These are phyloP conservation scores for Papilio demoleus DNA, from an alignment of 2,888 invertebrate species.

Conservation along the genomic window DNA sequence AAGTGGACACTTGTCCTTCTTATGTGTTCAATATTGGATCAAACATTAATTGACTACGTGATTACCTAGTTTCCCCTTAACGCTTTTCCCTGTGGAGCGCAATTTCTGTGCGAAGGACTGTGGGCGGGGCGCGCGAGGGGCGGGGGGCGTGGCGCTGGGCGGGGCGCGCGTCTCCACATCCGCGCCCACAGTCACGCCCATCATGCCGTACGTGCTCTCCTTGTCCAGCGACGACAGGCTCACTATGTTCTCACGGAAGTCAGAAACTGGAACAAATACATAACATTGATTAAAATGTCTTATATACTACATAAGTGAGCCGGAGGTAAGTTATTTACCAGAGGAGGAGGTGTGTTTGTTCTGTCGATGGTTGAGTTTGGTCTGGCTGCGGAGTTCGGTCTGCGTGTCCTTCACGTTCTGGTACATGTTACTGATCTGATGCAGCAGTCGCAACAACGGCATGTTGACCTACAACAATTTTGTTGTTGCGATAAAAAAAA, in stretches of 20 bases:
- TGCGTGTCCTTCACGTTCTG: constrained; percentile 98
- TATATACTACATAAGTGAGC: too few relatives aligned
- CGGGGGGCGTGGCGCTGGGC: constrained; percentile 62
- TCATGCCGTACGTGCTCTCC: constrained; percentile 60
- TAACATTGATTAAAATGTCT: too few relatives aligned
- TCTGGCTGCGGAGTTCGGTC: constrained; percentile 90
- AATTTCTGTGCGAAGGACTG: constrained; percentile 95
- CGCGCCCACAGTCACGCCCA: constrained; percentile 51
- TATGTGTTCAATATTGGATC: background rate
- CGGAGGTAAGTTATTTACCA: constrained; percentile 50
- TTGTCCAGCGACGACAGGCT: constrained; percentile 73
- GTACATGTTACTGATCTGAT: constrained; percentile 99
- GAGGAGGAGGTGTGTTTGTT: constrained; percentile 72
- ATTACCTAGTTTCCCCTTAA: constrained; percentile 86
- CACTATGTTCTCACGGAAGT: constrained; percentile 85
- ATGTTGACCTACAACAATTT: constrained; percentile 92
- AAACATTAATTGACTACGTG: background rate
- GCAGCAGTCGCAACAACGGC: constrained; percentile 94
- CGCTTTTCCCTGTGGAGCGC: constrained; percentile 92
- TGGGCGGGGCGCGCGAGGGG: constrained; percentile 79
- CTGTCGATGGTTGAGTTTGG: constrained; percentile 68
- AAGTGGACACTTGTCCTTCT: too few relatives aligned
- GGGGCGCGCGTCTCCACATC: constrained; percentile 62
- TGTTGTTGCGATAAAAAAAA: too few relatives aligned
- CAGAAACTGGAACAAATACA: constrained; percentile 76